phyloP scores from a whole-genome alignment of 2,113 vertebrate genomes.

The Mormyrus lacerda region DNA sequence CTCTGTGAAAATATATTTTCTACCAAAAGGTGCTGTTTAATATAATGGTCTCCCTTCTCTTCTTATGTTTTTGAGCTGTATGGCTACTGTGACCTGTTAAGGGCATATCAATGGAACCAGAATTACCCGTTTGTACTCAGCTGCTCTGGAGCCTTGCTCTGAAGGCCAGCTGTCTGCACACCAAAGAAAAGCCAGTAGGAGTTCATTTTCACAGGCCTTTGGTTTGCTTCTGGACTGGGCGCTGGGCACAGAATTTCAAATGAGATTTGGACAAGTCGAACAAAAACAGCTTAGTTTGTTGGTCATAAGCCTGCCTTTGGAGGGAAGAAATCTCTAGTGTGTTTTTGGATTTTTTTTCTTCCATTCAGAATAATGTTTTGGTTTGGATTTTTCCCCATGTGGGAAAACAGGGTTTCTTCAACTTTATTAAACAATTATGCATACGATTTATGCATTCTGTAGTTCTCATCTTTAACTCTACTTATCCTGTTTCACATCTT shows the following conservation, averaged over 20 bases:
- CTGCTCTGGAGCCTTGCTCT: slow-evolving; percentile 58
- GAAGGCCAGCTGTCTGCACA: slow-evolving; percentile 51
- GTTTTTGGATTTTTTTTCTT: slow-evolving; percentile 28
- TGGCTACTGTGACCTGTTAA: not conserved
- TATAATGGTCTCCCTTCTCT: not conserved
- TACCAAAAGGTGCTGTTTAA: not conserved
- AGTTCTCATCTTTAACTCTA: not conserved
- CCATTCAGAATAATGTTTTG: not conserved
- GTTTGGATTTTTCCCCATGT: not conserved
- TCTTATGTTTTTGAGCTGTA: not conserved
- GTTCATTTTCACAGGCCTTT: slow-evolving; percentile 49
- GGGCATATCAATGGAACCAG: not conserved
- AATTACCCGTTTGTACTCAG: not conserved
- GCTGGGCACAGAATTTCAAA: slow-evolving; percentile 47
- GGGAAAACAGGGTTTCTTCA: not conserved
- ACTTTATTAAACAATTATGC: not conserved
- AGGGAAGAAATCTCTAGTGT: slow-evolving; percentile 15
- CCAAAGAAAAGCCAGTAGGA: slow-evolving; percentile 46
- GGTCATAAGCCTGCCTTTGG: slow-evolving; percentile 24
- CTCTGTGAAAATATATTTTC: not conserved
- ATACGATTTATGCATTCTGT: not conserved
- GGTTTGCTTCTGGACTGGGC: slow-evolving; percentile 40
- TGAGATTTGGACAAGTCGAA: slow-evolving; percentile 28
- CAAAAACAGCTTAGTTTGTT: slow-evolving; percentile 34
- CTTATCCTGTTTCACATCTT: not conserved